Conservation (phyloP, 2,113 vertebrate genomes). For the Pachycephala philippinensis region DNA sequence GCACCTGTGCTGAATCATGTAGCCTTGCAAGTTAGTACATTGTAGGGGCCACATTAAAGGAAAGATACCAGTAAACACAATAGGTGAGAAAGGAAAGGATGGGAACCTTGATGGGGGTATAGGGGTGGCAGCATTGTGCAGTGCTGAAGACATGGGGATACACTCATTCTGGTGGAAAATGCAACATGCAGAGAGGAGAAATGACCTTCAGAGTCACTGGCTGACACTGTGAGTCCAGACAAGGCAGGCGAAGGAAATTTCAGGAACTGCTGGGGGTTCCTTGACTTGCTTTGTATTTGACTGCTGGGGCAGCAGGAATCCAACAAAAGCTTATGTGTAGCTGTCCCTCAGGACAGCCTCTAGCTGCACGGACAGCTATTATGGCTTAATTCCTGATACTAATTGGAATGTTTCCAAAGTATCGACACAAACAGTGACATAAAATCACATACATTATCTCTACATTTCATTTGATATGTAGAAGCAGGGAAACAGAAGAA, state of each 20-base stretch:
- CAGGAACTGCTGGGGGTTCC: background rate
- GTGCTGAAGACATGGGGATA: background rate
- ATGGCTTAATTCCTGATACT: background rate
- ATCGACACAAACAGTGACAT: background rate
- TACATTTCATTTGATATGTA: background rate
- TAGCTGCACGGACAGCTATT: background rate
- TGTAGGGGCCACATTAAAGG: background rate
- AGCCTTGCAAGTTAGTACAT: background rate
- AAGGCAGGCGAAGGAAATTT: background rate
- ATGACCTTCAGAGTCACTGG: background rate
- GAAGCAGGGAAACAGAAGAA: background rate
- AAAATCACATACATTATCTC: background rate
- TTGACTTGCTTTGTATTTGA: constrained; percentile 33
- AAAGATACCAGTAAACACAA: background rate
- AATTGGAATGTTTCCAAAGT: background rate
- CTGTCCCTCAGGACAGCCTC: background rate
- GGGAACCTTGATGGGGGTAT: background rate
- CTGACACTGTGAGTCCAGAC: background rate
- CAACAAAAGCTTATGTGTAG: background rate
- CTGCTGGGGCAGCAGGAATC: background rate
- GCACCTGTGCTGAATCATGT: constrained; percentile 5
- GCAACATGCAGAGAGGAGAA: background rate
- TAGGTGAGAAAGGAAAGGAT: background rate
- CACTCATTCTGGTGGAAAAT: background rate
- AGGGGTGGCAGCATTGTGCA: background rate